Percentiles rank a stretch among this genome's conserved stretches.
Evolutionary conservation across 2,888 invertebrate genomes (phyloP).

Genomic region (Diachrysia chrysitis): DNA sequence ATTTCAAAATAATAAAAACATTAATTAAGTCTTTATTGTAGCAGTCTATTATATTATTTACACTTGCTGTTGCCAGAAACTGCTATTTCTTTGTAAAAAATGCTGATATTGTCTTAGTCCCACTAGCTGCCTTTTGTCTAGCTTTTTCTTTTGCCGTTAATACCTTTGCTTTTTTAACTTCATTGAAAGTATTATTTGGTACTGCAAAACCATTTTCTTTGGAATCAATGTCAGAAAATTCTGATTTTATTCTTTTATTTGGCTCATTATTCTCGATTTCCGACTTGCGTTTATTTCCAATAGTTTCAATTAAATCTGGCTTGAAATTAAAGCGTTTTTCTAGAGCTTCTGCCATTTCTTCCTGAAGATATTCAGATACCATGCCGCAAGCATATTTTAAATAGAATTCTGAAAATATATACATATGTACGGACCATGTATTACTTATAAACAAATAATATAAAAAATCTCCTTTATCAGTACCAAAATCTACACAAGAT

Average conservation of each 20-base stretch:
- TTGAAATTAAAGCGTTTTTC: constrained; percentile 91
- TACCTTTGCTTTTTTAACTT: constrained; percentile 86
- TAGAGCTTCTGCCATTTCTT: constrained; percentile 91
- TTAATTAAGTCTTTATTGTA: neutral
- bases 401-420: constrained; percentile 87
- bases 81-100: constrained; percentile 92
- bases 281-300: constrained; percentile 89
- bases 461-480: too few species aligned
- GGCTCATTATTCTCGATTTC: constrained; percentile 74
- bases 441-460: too few species aligned
- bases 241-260: constrained; percentile 82
- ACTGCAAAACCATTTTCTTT: constrained; percentile 72
- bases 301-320: constrained; percentile 86
- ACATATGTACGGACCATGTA: neutral
- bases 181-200: constrained; percentile 71
- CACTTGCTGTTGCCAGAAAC: constrained; percentile 25
- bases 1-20: neutral
- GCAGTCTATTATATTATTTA: neutral
- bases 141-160: constrained; percentile 93
- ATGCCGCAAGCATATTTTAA: constrained; percentile 94
- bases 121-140: constrained; percentile 93
- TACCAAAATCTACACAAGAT: too few species aligned
- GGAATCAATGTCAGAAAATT: constrained; percentile 71
- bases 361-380: constrained; percentile 93
- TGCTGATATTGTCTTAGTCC: constrained; percentile 94